These are phyloP conservation scores for Tethea ocularis DNA, from an alignment of 2,888 invertebrate genomes.

Conservation along the genomic window DNA sequence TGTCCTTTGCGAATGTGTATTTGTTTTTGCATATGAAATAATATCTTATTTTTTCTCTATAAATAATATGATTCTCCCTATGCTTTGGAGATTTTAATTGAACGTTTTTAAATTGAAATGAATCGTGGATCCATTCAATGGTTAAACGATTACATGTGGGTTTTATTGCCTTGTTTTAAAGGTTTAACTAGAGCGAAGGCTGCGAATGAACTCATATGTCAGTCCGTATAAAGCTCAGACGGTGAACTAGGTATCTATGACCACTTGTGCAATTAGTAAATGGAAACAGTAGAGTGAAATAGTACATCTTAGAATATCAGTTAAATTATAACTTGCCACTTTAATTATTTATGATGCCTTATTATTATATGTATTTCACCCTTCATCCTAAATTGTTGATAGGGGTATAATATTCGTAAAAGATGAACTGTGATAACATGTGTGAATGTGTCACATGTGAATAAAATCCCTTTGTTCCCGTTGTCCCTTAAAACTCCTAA, in stretches of 20 bases:
- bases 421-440: no score
- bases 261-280: constrained; percentile 1
- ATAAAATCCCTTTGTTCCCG: no score
- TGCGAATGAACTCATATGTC: constrained; percentile 43
- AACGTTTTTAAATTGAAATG: no score
- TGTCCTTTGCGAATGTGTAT: constrained; percentile 60
- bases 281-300: constrained; percentile 11
- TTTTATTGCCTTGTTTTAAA: constrained; percentile 56
- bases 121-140: not conserved
- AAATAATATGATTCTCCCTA: no score
- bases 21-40: constrained; percentile 17
- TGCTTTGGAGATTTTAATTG: no score
- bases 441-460: no score
- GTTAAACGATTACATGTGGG: constrained; percentile 26
- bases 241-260: constrained; percentile 13
- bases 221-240: constrained; percentile 18
- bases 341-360: no score
- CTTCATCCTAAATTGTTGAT: no score
- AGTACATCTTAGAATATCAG: constrained; percentile 9
- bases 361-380: no score
- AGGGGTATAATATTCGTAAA: no score
- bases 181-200: constrained; percentile 51
- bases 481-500: no score
- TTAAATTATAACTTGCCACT: not conserved
- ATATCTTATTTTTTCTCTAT: constrained; percentile 14